Evolutionary conservation across 2,888 invertebrate genomes (phyloP).

Genomic region (Netelia fuscicornis): DNA sequence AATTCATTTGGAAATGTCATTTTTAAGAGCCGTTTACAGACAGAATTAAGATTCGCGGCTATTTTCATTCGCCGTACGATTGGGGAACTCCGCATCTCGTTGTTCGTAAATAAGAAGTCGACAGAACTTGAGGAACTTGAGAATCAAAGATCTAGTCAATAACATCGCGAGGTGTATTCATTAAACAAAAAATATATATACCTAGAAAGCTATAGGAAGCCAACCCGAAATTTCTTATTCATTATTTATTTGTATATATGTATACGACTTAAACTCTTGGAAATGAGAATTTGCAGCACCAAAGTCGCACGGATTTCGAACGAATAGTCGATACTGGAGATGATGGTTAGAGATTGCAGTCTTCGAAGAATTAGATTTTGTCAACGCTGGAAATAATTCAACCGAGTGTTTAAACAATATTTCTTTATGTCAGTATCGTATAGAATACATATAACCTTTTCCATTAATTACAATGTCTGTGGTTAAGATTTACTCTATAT

Average conservation of each 20-base stretch:
- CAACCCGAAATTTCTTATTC: constrained; percentile 56
- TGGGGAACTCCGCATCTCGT: constrained; percentile 43
- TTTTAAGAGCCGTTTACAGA: constrained; percentile 30
- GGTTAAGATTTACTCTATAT: neutral
- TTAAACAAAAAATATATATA: constrained; percentile 26
- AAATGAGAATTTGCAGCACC: constrained; percentile 6
- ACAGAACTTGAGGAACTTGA: constrained; percentile 35
- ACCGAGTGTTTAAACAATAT: constrained; percentile 32
- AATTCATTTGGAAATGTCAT: neutral
- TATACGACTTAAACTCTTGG: constrained; percentile 50
- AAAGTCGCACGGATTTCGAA: neutral
- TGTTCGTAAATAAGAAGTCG: constrained; percentile 47
- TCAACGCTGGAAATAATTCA: constrained; percentile 4
- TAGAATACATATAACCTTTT: constrained; percentile 64
- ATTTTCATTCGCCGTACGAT: constrained; percentile 50
- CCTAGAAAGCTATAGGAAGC: constrained; percentile 20
- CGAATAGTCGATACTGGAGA: neutral
- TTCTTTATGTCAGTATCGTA: constrained; percentile 30
- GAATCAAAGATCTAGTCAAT: constrained; percentile 66
- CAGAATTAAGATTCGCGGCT: constrained; percentile 49
- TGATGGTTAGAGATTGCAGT: neutral
- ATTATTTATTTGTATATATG: constrained; percentile 45
- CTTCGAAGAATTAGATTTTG: neutral
- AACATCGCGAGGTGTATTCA: constrained; percentile 47
- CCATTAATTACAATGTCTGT: constrained; percentile 34